These are phyloP conservation scores for Crocidura indochinensis DNA, from an alignment of 2,797 vertebrate genomes.

Conservation along the genomic window DNA sequence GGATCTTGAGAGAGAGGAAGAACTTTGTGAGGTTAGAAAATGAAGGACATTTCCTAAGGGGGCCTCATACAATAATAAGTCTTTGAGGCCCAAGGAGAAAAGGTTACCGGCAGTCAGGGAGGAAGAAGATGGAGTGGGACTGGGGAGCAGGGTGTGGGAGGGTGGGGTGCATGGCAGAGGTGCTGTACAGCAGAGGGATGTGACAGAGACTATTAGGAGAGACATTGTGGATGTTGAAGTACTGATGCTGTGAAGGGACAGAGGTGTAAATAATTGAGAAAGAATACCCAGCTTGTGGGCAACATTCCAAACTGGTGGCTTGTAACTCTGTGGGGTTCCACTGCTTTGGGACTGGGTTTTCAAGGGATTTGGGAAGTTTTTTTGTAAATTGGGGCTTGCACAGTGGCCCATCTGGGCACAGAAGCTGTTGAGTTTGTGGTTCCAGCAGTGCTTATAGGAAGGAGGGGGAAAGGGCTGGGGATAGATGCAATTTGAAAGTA, in stretches of 20 bases:
- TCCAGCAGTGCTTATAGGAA: background rate
- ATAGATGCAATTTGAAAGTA: background rate
- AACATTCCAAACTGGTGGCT: background rate
- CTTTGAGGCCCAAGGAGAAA: slow-evolving; percentile 30
- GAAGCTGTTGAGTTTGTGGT: slow-evolving; percentile 13
- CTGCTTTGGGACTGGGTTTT: background rate
- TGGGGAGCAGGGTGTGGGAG: too few relatives aligned
- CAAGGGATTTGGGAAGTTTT: too few relatives aligned
- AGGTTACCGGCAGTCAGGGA: background rate
- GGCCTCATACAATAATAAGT: background rate
- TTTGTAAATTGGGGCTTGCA: too few relatives aligned
- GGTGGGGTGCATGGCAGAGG: background rate
- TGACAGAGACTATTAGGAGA: background rate
- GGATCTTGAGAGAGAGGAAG: too few relatives aligned
- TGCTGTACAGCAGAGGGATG: background rate
- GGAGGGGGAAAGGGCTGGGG: background rate
- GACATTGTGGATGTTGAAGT: background rate
- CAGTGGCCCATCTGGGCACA: background rate
- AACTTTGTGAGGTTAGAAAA: too few relatives aligned
- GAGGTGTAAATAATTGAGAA: slow-evolving; percentile 43
- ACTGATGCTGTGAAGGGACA: background rate
- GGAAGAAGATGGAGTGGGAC: too few relatives aligned
- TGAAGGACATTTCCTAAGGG: background rate
- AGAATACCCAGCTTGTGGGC: too few relatives aligned
- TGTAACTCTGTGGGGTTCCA: too few relatives aligned